Evolutionary conservation across 2,888 invertebrate genomes (phyloP), one percentile per base, ranked within the genome.

Genomic region (Eupithecia inturbata): DNA sequence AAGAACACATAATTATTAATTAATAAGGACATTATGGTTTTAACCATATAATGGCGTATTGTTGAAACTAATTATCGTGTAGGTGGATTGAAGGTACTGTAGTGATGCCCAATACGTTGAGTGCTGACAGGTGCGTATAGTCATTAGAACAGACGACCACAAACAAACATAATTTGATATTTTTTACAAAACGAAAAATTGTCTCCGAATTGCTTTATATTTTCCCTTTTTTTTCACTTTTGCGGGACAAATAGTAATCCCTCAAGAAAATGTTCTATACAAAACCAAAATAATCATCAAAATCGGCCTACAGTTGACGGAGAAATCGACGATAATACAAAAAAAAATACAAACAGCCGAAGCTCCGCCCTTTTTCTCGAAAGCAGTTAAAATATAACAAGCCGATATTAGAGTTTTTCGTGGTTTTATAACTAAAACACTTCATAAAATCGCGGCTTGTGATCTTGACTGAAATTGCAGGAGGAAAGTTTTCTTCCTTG

Each of bases 1-100:
- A 14, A 10, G 5, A 26, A 26, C 57, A 26, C n/a, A n/a, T n/a
- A n/a, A n/a, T n/a, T 14, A 45, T 60, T 74, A 49, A 73, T 72
- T 70, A 74, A 66, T 66, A 76, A 74, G 77, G 72, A 72, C 60
- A 68, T 70, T 71, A 77, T 64, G 36, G 69, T 68, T 76, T 71
- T 74, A 72, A 68, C 72, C 74, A n/a, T 49, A 41, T 60, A 72
- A 70, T 64, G 63, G 70, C 53, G 71, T 73, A 78, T 75, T 77
- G 73, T 78, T 76, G 74, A 33, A 74, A 71, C 60, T 70, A 76
- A 79, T 80, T 76, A 76, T 68, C 62, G 77, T 74, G 78, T 79
- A 68, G 80, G 79, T 70, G 70, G 71, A 70, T 67, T 70, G 70
- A 76, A 77, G 22, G 31, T 19, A 7, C 10, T 26, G 19, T 78